A percentile compares a stretch with the other conserved stretches of the same genome.
Evolutionary conservation across 2,113 vertebrate genomes (phyloP).

Genomic region (Leucosticte australis): DNA sequence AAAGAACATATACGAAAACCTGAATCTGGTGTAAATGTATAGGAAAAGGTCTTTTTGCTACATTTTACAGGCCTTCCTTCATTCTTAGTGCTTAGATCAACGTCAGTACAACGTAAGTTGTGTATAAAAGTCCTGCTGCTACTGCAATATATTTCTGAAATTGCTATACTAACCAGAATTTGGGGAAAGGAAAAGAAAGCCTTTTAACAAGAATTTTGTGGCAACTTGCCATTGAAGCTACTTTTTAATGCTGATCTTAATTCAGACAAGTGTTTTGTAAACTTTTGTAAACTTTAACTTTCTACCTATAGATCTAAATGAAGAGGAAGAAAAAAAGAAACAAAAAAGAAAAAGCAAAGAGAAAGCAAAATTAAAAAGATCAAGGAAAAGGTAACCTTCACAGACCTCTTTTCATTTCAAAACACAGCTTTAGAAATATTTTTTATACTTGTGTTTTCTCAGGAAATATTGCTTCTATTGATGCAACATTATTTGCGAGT

Average conservation of each 20-base stretch:
- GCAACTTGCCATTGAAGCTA: not conserved
- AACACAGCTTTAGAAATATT: not conserved
- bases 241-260: not conserved
- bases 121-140: not conserved
- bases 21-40: not conserved
- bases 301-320: conserved; percentile 71
- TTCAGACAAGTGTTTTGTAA: not conserved
- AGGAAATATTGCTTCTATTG: not conserved
- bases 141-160: not conserved
- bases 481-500: not conserved
- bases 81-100: not conserved
- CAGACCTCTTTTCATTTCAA: not conserved
- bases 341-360: conserved; percentile 86
- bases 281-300: not conserved
- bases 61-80: not conserved
- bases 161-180: not conserved
- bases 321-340: conserved; percentile 82
- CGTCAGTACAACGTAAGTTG: not conserved
- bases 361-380: conserved; percentile 79
- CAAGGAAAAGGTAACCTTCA: conserved; percentile 82
- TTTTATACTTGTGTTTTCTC: not conserved
- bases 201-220: not conserved
- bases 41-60: not conserved
- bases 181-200: not conserved
- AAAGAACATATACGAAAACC: not conserved